phyloP scores from a whole-genome alignment of 2,113 vertebrate genomes.

The Odontophorus gujanensis region DNA sequence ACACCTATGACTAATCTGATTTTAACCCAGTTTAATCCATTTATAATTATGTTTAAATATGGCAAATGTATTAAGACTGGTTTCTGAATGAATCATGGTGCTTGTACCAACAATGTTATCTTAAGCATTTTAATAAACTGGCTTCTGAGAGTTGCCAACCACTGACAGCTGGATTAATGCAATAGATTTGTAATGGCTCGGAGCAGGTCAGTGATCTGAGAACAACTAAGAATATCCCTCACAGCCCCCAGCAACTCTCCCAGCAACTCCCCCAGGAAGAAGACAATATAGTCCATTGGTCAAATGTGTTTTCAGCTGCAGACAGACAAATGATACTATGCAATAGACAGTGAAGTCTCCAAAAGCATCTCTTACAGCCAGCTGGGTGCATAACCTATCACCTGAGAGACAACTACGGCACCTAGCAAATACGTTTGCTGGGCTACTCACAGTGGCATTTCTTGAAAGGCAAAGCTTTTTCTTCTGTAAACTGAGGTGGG shows the following conservation, averaged over 20 bases:
- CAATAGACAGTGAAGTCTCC: neutral
- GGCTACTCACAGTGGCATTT: neutral
- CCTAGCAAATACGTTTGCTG: neutral
- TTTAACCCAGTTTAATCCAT: neutral
- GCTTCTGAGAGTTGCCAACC: neutral
- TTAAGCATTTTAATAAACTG: constrained; percentile 25
- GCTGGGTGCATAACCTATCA: neutral
- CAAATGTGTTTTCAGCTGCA: neutral
- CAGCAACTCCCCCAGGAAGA: no score
- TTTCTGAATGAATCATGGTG: neutral
- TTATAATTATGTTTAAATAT: neutral
- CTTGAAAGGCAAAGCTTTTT: neutral
- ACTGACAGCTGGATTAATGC: neutral
- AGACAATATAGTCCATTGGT: neutral
- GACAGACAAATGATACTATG: neutral
- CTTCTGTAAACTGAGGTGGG: neutral
- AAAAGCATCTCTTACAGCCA: neutral
- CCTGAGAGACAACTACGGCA: neutral
- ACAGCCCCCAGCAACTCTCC: neutral
- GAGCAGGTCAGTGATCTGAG: neutral
- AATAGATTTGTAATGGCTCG: neutral
- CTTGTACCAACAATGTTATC: neutral
- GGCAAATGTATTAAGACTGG: neutral
- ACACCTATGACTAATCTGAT: neutral
- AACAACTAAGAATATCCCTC: neutral